These are phyloP conservation scores for Dioctria rufipes DNA, from an alignment of 2,888 invertebrate species.

Conservation along the genomic window DNA sequence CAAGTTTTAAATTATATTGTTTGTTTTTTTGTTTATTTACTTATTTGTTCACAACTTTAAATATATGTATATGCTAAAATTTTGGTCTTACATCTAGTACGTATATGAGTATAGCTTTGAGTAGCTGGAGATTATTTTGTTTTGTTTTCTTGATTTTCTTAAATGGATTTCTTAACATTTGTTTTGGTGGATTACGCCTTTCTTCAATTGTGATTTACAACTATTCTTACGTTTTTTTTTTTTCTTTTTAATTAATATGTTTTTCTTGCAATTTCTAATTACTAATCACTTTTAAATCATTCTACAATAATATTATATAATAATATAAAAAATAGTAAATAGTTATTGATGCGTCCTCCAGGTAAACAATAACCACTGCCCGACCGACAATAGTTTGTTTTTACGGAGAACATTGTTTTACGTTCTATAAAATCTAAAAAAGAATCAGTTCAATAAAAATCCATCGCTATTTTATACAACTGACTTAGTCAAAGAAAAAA, in stretches of 20 bases:
- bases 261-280: slow-evolving; percentile 23
- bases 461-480: slow-evolving; percentile 34
- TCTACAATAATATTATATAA: slow-evolving; percentile 27
- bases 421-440: slow-evolving; percentile 40
- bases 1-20: background rate
- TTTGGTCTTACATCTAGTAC: slow-evolving; percentile 70
- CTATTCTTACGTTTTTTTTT: slow-evolving; percentile 54
- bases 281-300: slow-evolving; percentile 37
- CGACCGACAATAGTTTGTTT: background rate
- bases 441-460: slow-evolving; percentile 47
- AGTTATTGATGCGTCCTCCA: slow-evolving; percentile 16
- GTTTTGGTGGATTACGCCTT: slow-evolving; percentile 49
- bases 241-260: slow-evolving; percentile 51
- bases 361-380: background rate
- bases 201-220: slow-evolving; percentile 46
- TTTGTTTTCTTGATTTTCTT: slow-evolving; percentile 41
- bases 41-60: slow-evolving; percentile 46
- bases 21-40: slow-evolving; percentile 48
- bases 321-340: slow-evolving; percentile 46
- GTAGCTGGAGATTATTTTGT: slow-evolving; percentile 52
- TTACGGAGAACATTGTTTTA: slow-evolving; percentile 20
- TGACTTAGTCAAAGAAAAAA: slow-evolving; percentile 43
- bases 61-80: slow-evolving; percentile 53
- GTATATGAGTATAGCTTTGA: slow-evolving; percentile 67
- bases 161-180: slow-evolving; percentile 23